Conservation (phyloP, 2,113 vertebrate species). For the Phocoena sinus region DNA sequence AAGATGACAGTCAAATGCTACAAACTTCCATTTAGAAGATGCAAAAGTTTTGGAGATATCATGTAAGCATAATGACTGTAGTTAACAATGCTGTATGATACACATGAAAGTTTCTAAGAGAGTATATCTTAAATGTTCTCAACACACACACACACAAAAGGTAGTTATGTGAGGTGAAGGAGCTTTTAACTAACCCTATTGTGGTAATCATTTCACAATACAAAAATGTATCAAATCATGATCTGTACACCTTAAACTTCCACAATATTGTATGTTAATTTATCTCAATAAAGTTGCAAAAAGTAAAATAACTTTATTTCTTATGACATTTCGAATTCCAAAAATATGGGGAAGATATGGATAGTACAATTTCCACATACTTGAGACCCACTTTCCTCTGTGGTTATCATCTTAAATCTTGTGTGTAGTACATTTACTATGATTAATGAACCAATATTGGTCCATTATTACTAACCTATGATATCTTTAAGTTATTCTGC, state of each 20-base stretch:
- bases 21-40: background rate
- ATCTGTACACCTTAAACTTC: background rate
- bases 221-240: background rate
- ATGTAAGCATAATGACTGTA: background rate
- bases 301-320: background rate
- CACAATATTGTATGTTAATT: background rate
- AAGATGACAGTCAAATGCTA: background rate
- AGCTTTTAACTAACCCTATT: background rate
- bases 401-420: background rate
- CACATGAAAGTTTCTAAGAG: background rate
- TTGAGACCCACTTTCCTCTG: background rate
- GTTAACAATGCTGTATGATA: background rate
- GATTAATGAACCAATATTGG: background rate
- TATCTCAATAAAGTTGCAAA: background rate
- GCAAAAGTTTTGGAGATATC: background rate
- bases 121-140: background rate
- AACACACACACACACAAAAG: background rate
- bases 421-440: background rate
- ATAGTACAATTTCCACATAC: background rate
- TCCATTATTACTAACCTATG: background rate
- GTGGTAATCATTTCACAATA: background rate
- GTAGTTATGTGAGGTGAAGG: background rate
- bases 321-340: background rate
- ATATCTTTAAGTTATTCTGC: background rate
- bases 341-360: background rate